Conservation (phyloP, 1,140 invertebrate genomes). For the Tenebrio molitor region DNA sequence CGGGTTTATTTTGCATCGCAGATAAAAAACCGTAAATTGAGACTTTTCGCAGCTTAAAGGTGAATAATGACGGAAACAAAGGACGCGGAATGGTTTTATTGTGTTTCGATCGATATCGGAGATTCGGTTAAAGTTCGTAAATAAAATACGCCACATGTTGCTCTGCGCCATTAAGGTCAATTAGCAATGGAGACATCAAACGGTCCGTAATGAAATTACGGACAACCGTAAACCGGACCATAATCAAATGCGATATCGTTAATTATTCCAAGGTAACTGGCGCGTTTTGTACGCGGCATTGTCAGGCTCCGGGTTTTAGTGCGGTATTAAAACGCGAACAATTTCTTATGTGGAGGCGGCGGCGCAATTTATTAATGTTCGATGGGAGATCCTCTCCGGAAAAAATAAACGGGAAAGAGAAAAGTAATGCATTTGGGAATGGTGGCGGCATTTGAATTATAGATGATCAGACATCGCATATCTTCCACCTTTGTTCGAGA, state of each 20-base stretch:
- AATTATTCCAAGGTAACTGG: slow-evolving; percentile 25
- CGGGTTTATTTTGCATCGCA: slow-evolving; percentile 17
- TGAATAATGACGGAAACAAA: slow-evolving; percentile 12
- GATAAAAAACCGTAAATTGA: slow-evolving; percentile 7
- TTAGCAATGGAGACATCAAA: slow-evolving; percentile 43
- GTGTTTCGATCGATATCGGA: slow-evolving; percentile 9
- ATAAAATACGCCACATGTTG: slow-evolving; percentile 44
- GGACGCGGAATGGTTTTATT: not conserved
- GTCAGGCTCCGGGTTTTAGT: not conserved
- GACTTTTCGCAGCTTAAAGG: no score
- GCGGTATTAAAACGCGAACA: not conserved
- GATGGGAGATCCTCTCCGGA: not conserved
- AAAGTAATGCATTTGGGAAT: slow-evolving; percentile 27
- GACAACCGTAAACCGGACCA: slow-evolving; percentile 37
- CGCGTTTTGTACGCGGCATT: not conserved
- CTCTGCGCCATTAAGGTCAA: slow-evolving; percentile 41
- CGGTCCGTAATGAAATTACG: slow-evolving; percentile 46
- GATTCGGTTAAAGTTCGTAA: slow-evolving; percentile 20
- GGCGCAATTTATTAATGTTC: slow-evolving; percentile 2
- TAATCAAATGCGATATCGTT: slow-evolving; percentile 44
- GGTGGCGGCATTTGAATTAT: slow-evolving; percentile 36
- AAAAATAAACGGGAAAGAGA: not conserved
- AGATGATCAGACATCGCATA: slow-evolving; percentile 38
- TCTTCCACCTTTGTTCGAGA: slow-evolving; percentile 34
- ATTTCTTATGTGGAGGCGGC: not conserved